Conservation (phyloP, 2,113 vertebrate species). For the Cyphomyrus plagiostoma region DNA sequence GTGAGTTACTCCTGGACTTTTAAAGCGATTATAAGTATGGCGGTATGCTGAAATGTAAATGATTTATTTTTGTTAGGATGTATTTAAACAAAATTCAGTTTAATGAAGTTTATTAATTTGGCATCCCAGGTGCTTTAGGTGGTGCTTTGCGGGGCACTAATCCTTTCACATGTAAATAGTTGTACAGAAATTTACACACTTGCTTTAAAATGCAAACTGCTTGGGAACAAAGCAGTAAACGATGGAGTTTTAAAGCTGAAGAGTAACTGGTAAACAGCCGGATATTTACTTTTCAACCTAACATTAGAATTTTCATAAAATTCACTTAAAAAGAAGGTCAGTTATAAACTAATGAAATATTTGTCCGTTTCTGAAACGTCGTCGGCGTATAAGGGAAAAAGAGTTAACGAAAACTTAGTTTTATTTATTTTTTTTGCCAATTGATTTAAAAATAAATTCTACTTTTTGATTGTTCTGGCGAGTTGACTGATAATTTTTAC, state of each 20-base stretch:
- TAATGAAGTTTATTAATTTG: not conserved
- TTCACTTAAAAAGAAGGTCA: not conserved
- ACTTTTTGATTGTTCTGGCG: not conserved
- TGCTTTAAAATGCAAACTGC: constrained; percentile 9
- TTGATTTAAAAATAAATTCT: not conserved
- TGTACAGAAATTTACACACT: not conserved
- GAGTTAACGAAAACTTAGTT: not conserved
- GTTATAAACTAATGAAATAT: not conserved
- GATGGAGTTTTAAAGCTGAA: not conserved
- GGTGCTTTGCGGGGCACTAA: not conserved
- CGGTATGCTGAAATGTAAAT: not conserved
- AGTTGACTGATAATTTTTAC: not conserved
- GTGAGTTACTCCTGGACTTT: not conserved
- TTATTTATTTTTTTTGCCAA: not conserved
- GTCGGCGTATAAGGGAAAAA: not conserved
- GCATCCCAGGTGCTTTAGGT: not conserved
- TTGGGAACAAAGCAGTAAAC: constrained; percentile 10
- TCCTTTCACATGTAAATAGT: constrained; percentile 17
- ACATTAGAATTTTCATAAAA: not conserved
- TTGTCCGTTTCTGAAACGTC: not conserved
- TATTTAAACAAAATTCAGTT: not conserved
- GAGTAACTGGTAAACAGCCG: not conserved
- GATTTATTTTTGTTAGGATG: not conserved
- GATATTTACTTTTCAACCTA: not conserved
- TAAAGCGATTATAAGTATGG: not conserved